phyloP scores from a whole-genome alignment of 1,140 invertebrate genomes.

The Drosophila serrata region DNA sequence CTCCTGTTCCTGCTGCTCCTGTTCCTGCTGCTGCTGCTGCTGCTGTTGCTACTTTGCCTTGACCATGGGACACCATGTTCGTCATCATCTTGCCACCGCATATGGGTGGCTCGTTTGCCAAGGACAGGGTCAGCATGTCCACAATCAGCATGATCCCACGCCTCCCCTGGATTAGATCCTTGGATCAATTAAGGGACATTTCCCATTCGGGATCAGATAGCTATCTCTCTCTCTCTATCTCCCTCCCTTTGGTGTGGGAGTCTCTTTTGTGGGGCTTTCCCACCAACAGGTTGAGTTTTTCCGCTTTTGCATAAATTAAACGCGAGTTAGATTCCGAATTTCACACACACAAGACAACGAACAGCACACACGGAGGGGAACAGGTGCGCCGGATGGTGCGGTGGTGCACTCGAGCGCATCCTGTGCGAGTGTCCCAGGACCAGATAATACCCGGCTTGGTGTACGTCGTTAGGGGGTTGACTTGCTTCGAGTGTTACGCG shows the following conservation, averaged over 20 bases:
- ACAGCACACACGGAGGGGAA: constrained; percentile 21
- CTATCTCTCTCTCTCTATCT: too few relatives aligned
- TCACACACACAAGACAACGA: constrained; percentile 38
- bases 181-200: neutral
- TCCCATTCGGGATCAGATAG: neutral
- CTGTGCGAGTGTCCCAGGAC: constrained; percentile 49
- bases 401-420: constrained; percentile 68
- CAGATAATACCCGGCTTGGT: constrained; percentile 1
- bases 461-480: constrained; percentile 33
- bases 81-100: constrained; percentile 16
- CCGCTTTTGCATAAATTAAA: constrained; percentile 71
- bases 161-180: neutral
- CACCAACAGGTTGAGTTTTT: constrained; percentile 62
- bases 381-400: constrained; percentile 62
- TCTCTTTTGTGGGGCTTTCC: constrained; percentile 53
- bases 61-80: constrained; percentile 7
- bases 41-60: constrained; percentile 13
- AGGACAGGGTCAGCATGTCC: constrained; percentile 70
- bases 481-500: constrained; percentile 54
- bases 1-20: constrained; percentile 3
- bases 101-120: constrained; percentile 50
- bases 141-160: constrained; percentile 61
- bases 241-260: constrained; percentile 44
- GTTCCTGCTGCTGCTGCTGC: neutral
- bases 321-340: constrained; percentile 18